These are phyloP conservation scores for Myocastor coypus DNA, from an alignment of 2,113 vertebrate genomes.

Conservation along the genomic window DNA sequence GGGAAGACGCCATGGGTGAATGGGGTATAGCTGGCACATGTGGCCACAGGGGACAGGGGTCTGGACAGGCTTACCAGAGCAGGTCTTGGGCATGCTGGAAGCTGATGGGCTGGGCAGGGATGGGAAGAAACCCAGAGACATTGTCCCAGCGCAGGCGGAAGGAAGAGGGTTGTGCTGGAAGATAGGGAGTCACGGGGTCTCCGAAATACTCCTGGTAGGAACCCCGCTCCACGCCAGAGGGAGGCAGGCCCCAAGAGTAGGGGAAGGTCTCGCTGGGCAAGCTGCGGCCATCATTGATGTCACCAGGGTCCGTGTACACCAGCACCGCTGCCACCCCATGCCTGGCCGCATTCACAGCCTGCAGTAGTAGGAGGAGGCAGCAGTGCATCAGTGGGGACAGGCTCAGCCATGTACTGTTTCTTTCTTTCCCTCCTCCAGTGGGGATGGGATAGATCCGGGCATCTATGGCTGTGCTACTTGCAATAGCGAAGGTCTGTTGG, in stretches of 20 bases:
- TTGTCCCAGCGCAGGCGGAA: conserved; percentile 85
- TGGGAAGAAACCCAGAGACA: conserved; percentile 89
- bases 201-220: conserved; percentile 87
- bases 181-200: conserved; percentile 92
- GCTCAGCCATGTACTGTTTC: not conserved
- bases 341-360: conserved; percentile 92
- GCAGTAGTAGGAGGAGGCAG: not conserved
- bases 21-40: fast-evolving
- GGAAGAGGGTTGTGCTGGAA: conserved; percentile 86
- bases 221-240: conserved; percentile 92
- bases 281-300: conserved; percentile 91
- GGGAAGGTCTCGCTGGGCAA: conserved; percentile 89
- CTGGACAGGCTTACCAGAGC: conserved; percentile 89
- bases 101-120: conserved; percentile 94
- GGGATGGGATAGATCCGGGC: not conserved
- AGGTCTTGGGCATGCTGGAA: conserved; percentile 90
- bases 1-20: not conserved
- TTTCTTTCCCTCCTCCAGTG: not conserved
- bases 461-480: not conserved
- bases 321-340: conserved; percentile 90
- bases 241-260: conserved; percentile 92
- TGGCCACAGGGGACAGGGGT: not conserved
- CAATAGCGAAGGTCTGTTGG: not conserved
- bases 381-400: not conserved
- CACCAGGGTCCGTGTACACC: conserved; percentile 93